phyloP scores from a whole-genome alignment of 2,888 invertebrate genomes.

The Rhabditoides inermis region DNA sequence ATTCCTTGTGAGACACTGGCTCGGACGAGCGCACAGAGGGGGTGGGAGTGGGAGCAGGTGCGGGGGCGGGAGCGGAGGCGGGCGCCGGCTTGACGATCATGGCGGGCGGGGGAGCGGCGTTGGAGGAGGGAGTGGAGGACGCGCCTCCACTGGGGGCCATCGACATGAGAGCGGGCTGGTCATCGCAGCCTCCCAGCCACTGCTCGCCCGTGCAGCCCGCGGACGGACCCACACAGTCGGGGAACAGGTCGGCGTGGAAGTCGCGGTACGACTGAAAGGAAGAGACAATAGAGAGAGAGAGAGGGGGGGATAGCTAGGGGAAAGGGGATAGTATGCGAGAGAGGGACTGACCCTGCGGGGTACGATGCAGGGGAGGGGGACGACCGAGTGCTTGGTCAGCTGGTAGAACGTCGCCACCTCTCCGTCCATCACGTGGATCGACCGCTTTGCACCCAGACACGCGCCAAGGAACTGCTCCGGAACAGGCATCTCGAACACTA shows the following conservation, averaged over 20 bases:
- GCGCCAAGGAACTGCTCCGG: constrained; percentile 85
- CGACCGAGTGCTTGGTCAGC: constrained; percentile 73
- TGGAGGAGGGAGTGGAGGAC: constrained; percentile 26
- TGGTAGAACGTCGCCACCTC: constrained; percentile 86
- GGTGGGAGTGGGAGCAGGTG: not conserved
- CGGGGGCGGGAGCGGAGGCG: constrained; percentile 3
- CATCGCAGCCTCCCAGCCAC: constrained; percentile 73
- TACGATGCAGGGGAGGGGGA: constrained; percentile 88
- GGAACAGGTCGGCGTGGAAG: constrained; percentile 86
- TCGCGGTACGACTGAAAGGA: constrained; percentile 77
- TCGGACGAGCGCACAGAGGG: not conserved
- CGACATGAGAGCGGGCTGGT: constrained; percentile 49
- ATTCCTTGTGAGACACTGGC: not conserved
- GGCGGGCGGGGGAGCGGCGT: constrained; percentile 21
- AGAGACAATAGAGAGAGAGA: too few relatives aligned
- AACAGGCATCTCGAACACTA: constrained; percentile 68
- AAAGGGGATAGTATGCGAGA: not conserved
- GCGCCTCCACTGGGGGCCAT: constrained; percentile 13
- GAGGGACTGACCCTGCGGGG: constrained; percentile 68
- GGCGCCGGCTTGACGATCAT: not conserved
- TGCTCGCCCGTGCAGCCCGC: constrained; percentile 72
- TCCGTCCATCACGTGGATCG: constrained; percentile 75
- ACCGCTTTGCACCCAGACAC: constrained; percentile 80
- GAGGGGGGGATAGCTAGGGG: too few relatives aligned
- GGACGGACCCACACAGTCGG: constrained; percentile 74